Evolutionary conservation across 2,113 vertebrate species (phyloP).

Genomic region (Oenanthe oenanthe): DNA sequence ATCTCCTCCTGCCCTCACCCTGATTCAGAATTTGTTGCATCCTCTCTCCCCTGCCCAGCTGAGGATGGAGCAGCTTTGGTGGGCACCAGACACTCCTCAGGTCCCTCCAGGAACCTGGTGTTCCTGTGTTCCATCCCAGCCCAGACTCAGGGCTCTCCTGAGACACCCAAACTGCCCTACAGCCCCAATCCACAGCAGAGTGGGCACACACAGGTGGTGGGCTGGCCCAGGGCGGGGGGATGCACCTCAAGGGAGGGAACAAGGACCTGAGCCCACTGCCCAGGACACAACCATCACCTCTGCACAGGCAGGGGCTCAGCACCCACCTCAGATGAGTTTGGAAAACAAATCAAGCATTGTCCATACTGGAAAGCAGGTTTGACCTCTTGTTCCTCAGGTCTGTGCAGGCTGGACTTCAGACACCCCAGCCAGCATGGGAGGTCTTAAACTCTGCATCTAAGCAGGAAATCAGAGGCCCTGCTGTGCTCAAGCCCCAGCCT

Average conservation of each 20-base stretch:
- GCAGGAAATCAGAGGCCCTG: neutral
- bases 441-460: neutral
- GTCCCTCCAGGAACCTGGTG: neutral
- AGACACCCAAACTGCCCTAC: rapidly evolving
- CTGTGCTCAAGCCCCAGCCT: neutral
- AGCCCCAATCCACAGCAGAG: neutral
- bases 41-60: neutral
- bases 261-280: rapidly evolving
- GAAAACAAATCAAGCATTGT: neutral
- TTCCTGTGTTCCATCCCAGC: neutral
- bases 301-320: neutral
- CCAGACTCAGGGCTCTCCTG: neutral
- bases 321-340: neutral
- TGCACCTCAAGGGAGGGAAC: neutral
- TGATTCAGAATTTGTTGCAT: neutral
- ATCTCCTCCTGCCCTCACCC: neutral
- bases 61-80: neutral
- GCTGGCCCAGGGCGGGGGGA: neutral
- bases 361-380: neutral
- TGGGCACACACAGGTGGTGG: neutral
- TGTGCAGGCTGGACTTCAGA: neutral
- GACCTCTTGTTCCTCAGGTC: neutral
- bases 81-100: neutral
- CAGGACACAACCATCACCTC: neutral
- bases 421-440: neutral